These are phyloP conservation scores for Glomeris maerens DNA, from an alignment of 1,140 invertebrate genomes.

Conservation along the genomic window DNA sequence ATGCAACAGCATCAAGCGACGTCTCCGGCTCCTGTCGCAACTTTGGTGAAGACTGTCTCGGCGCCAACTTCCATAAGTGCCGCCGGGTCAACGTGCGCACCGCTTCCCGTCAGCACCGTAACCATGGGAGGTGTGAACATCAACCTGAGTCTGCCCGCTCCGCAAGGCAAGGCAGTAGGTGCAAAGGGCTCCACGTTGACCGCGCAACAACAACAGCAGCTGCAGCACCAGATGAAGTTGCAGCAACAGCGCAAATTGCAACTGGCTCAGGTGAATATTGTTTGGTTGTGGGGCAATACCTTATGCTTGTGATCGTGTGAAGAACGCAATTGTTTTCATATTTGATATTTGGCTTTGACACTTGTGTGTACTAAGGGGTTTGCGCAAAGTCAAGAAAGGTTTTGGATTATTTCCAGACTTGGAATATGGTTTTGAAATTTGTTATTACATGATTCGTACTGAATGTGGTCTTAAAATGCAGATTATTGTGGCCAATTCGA, in stretches of 20 bases:
- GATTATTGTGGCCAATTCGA: too few relatives aligned
- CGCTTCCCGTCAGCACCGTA: constrained; percentile 27
- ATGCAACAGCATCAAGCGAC: constrained; percentile 30
- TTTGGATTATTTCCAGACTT: too few relatives aligned
- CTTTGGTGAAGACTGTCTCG: constrained; percentile 43
- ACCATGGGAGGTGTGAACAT: constrained; percentile 20
- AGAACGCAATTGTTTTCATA: too few relatives aligned
- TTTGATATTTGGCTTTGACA: too few relatives aligned
- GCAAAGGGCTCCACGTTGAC: not conserved
- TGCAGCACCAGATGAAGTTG: constrained; percentile 49
- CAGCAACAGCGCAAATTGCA: constrained; percentile 49
- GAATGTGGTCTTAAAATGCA: too few relatives aligned
- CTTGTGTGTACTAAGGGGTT: too few relatives aligned
- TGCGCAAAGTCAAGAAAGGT: too few relatives aligned
- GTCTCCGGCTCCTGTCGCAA: constrained; percentile 32
- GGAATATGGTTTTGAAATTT: too few relatives aligned
- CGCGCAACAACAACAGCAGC: constrained; percentile 36
- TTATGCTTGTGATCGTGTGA: too few relatives aligned
- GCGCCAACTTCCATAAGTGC: constrained; percentile 26
- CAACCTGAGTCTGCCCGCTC: constrained; percentile 21
- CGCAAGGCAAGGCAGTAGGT: not conserved
- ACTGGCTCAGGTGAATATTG: constrained; percentile 33
- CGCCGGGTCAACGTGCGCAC: constrained; percentile 25
- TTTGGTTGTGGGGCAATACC: constrained; percentile 7
- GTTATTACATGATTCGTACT: too few relatives aligned